Base-by-base conservation (phyloP, 2,797 vertebrate species). In the Tenualosa thibaudeaui region DNA sequence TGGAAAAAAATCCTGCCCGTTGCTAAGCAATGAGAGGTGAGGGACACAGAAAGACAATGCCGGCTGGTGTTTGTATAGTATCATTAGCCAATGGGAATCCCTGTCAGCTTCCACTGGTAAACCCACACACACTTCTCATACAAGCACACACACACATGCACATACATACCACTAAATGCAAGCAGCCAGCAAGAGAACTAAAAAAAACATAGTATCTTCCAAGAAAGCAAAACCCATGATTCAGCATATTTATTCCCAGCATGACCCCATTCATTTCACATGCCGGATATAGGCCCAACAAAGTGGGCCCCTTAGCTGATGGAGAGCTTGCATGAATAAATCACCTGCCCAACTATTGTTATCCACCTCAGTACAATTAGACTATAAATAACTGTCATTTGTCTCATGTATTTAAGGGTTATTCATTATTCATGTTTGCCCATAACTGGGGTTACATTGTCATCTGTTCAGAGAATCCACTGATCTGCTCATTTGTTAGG, bases 1-100 rank as follows among this genome's bases (percentile, higher is more conserved):
- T 87, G 89, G 87, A 89, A 86, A 58, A 89, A 89, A 78, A 86
- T 19, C 58, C 7, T 3, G 89, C 88, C 91, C 40, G 92, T 93
- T 93, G 91, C 91, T 94, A 91, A 90, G 93, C 87, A n/a, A 91
- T 90, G 82, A 87, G 84, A 84, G 84, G 86, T 24, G 81, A 53
- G 89, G 87, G 89, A 90, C 17, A 65, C 81, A 86, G 89, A 85
- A 85, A 88, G 88, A 91, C 88, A 88, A 89, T 90, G 88, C 86
- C 89, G 85, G 85, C 85, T 86, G 85, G 87, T 86, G 85, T 87
- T 85, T 92, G 90, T 83, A 84, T 86, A 65, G 84, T 85, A 86
- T 83, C 88, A 88, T 82, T 81, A 78, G 49, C 60, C 56, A 81
- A 82, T 86, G 54, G 17, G 71, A 15, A 78, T 78, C 71, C 71